Conservation (phyloP, 2,797 vertebrate species). For the Vespertilio murinus region DNA sequence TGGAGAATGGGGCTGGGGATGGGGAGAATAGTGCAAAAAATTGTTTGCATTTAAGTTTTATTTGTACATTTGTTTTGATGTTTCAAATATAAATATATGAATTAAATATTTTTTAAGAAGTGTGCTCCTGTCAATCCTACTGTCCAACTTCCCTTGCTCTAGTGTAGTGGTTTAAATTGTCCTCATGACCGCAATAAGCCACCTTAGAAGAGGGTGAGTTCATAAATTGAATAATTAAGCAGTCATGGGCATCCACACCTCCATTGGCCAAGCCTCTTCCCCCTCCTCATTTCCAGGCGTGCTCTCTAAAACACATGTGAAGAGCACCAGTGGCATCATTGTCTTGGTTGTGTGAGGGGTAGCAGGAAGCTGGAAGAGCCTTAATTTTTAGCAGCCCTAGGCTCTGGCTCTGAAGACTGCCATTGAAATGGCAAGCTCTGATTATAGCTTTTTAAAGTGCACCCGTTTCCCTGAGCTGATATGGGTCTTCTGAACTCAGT, state of each 20-base stretch:
- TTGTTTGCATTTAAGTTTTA: neutral
- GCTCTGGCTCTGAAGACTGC: neutral
- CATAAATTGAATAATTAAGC: neutral
- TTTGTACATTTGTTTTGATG: neutral
- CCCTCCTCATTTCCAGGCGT: neutral
- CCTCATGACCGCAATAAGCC: neutral
- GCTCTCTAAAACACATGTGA: neutral
- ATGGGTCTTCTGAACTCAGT: constrained; percentile 53
- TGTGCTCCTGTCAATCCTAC: neutral
- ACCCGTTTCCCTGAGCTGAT: constrained; percentile 30
- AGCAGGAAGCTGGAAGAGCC: constrained; percentile 23
- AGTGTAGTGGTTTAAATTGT: neutral
- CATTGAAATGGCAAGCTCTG: constrained; percentile 51
- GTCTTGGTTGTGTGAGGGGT: neutral
- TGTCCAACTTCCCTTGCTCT: neutral
- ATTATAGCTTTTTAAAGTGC: constrained; percentile 44
- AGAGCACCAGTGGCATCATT: neutral
- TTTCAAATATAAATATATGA: neutral
- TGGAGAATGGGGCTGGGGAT: neutral
- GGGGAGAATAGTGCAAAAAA: neutral
- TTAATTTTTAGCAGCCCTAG: constrained; percentile 17
- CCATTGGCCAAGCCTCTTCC: neutral
- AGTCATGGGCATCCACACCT: neutral
- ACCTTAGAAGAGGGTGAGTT: neutral
- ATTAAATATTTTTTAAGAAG: neutral